These are phyloP conservation scores for Festucalex cinctus DNA, from an alignment of 2,113 vertebrate genomes.

Conservation along the genomic window DNA sequence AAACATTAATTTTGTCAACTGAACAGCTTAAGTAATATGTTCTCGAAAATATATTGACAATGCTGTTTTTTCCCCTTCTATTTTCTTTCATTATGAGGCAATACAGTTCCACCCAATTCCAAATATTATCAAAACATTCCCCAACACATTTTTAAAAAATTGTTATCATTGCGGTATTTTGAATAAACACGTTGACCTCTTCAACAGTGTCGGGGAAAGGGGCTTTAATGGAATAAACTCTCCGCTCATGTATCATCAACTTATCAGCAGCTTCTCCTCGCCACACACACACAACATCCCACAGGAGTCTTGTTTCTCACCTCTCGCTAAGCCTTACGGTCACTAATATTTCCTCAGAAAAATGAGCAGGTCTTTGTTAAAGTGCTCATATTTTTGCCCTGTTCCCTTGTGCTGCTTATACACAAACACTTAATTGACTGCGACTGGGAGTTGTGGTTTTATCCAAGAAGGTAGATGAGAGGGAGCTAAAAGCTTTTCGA, in stretches of 20 bases:
- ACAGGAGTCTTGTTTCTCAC: not conserved
- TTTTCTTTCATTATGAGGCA: not conserved
- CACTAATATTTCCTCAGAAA: not conserved
- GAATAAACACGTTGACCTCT: not conserved
- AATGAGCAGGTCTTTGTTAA: not conserved
- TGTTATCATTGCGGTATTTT: not conserved
- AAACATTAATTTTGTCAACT: not conserved
- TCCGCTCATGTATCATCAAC: not conserved
- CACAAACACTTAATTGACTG: not conserved
- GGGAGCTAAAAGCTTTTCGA: constrained; percentile 14
- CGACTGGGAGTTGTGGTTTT: not conserved
- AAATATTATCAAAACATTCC: no score
- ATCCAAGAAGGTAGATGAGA: not conserved
- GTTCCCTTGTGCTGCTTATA: not conserved
- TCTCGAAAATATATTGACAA: no score
- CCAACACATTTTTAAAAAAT: no score
- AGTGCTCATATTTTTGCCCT: constrained; percentile 1
- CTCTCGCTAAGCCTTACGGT: not conserved
- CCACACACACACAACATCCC: not conserved
- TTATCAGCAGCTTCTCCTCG: not conserved
- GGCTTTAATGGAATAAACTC: not conserved
- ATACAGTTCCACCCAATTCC: no score
- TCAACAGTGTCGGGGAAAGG: not conserved
- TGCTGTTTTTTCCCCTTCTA: not conserved
- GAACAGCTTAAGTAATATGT: not conserved